Percentiles rank a stretch among this genome's conserved stretches.
Evolutionary conservation across 2,113 vertebrate genomes (phyloP).

Genomic region (Uropsilus gracilis): DNA sequence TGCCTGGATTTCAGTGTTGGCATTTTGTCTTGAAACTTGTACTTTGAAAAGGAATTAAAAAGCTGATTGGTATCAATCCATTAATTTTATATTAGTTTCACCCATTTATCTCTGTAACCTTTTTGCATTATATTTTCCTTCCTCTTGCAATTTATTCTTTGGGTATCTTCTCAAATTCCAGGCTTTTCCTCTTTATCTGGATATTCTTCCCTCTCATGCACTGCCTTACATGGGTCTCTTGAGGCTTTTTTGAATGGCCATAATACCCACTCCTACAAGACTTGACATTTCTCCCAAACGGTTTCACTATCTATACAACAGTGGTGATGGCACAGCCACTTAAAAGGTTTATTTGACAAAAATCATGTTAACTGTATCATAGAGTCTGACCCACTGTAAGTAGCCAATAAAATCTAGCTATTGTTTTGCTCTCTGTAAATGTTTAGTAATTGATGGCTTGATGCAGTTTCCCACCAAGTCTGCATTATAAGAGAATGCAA

Average conservation of each 20-base stretch:
- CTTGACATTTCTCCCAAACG: background rate
- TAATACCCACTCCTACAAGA: background rate
- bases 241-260: background rate
- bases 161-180: background rate
- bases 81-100: slow-evolving; percentile 28
- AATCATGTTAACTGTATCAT: background rate
- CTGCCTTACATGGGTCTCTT: background rate
- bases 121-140: slow-evolving; percentile 30
- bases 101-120: background rate
- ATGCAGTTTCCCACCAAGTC: slow-evolving; percentile 21
- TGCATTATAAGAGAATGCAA: background rate
- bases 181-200: background rate
- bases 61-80: background rate
- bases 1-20: background rate
- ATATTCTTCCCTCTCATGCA: background rate
- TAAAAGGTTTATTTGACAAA: background rate
- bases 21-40: slow-evolving; percentile 41
- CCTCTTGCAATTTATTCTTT: background rate
- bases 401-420: background rate
- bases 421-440: background rate
- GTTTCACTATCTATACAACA: background rate
- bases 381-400: background rate
- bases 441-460: background rate
- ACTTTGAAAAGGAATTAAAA: slow-evolving; percentile 44
- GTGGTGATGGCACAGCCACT: background rate